phyloP scores from a whole-genome alignment of 1,140 invertebrate species.

The Diabrotica undecimpunctata region DNA sequence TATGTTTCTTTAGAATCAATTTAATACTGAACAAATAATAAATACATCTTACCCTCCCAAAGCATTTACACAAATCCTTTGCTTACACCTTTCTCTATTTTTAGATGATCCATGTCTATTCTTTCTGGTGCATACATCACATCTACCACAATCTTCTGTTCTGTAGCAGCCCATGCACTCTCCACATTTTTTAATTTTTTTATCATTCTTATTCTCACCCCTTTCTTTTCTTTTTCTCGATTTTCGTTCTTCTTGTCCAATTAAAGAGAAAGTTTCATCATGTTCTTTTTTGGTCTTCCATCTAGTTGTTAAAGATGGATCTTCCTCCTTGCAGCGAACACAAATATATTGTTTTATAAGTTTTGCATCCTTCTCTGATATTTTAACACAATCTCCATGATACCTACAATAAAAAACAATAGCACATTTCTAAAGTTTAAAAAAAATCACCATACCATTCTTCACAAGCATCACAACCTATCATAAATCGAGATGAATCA shows the following conservation, averaged over 20 bases:
- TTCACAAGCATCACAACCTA: slow-evolving; percentile 95
- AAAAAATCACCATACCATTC: slow-evolving; percentile 66
- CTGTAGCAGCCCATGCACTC: slow-evolving; percentile 78
- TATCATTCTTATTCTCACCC: slow-evolving; percentile 41
- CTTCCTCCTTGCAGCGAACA: slow-evolving; percentile 75
- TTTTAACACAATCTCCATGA: slow-evolving; percentile 95
- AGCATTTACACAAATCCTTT: slow-evolving; percentile 53
- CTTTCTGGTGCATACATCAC: slow-evolving; percentile 76
- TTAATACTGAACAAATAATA: no score
- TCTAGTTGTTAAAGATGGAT: slow-evolving; percentile 74
- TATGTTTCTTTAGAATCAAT: no score
- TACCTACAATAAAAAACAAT: slow-evolving; percentile 52
- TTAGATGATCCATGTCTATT: slow-evolving; percentile 73
- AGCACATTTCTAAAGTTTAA: neutral
- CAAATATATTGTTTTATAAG: slow-evolving; percentile 93
- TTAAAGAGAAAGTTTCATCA: slow-evolving; percentile 24
- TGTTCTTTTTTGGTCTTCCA: slow-evolving; percentile 67
- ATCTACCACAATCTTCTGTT: slow-evolving; percentile 80
- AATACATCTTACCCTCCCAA: slow-evolving; percentile 36
- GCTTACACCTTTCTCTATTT: slow-evolving; percentile 66
- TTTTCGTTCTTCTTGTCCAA: slow-evolving; percentile 48
- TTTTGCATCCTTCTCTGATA: slow-evolving; percentile 89
- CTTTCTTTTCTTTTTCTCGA: slow-evolving; percentile 49
- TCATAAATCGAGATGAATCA: slow-evolving; percentile 94
- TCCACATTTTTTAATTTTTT: slow-evolving; percentile 64